Conservation (phyloP, 2,113 vertebrate species). For the Mesitornis unicolor region DNA sequence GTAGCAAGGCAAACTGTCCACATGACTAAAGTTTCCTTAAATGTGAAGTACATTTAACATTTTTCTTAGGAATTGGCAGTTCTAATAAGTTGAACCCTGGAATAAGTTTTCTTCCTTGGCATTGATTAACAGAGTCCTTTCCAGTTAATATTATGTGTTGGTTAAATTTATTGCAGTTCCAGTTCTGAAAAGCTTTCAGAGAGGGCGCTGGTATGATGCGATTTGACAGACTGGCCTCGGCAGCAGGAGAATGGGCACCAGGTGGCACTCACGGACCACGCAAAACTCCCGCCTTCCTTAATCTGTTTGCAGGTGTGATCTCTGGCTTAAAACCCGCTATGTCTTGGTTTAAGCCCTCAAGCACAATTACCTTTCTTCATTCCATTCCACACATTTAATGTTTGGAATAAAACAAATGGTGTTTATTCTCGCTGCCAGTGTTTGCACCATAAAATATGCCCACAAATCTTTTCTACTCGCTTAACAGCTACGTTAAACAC, state of each 20-base stretch:
- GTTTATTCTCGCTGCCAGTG: not conserved
- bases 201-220: not conserved
- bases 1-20: fast-evolving
- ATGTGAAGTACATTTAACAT: fast-evolving
- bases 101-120: not conserved
- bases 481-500: not conserved
- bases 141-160: not conserved
- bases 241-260: not conserved
- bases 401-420: not conserved
- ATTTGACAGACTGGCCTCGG: fast-evolving
- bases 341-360: not conserved
- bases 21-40: not conserved
- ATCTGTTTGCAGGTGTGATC: fast-evolving
- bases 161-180: not conserved
- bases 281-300: not conserved
- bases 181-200: not conserved
- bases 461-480: not conserved
- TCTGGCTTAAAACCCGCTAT: fast-evolving
- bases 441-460: not conserved
- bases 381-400: too few species aligned
- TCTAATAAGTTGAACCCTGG: not conserved
- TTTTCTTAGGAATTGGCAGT: not conserved
- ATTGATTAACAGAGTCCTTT: not conserved
- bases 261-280: slow-evolving; percentile 40
- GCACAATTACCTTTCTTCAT: not conserved